Conservation (phyloP, 2,113 vertebrate genomes). For the Semnornis frantzii region DNA sequence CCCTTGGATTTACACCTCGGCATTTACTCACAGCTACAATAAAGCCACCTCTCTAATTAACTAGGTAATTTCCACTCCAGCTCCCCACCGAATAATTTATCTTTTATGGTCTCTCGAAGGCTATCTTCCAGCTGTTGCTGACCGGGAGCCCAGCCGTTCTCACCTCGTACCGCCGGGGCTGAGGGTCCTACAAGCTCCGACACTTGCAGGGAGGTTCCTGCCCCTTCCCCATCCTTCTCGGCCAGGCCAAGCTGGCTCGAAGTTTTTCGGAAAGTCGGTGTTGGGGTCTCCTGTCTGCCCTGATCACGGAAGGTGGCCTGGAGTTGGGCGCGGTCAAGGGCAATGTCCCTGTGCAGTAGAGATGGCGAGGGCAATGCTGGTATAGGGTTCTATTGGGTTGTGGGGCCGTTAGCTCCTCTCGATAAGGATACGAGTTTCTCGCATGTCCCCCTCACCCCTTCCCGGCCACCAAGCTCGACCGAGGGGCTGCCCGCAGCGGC, state of each 20-base stretch:
- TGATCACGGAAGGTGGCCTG: too few relatives aligned
- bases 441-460: background rate
- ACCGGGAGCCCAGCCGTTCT: background rate
- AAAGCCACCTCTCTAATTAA: slow-evolving; percentile 73
- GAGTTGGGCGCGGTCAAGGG: background rate
- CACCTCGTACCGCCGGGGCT: background rate
- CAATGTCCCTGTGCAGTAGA: background rate
- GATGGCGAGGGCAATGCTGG: background rate
- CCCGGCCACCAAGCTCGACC: background rate
- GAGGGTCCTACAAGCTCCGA: background rate
- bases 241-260: background rate
- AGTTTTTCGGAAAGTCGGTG: background rate
- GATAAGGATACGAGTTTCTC: background rate
- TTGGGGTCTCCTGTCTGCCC: background rate
- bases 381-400: background rate
- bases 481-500: background rate
- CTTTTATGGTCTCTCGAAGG: slow-evolving; percentile 36
- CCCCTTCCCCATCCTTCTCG: background rate
- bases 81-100: slow-evolving; percentile 16
- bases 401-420: background rate
- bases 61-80: slow-evolving; percentile 28
- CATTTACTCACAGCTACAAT: slow-evolving; percentile 58
- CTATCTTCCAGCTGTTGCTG: slow-evolving; percentile 57
- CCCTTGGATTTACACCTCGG: slow-evolving; percentile 80
- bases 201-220: background rate